Percentiles rank a stretch among this genome's conserved stretches.
phyloP scores from a whole-genome alignment of 2,797 vertebrate genomes.

The Odontamblyopus rebecca region DNA sequence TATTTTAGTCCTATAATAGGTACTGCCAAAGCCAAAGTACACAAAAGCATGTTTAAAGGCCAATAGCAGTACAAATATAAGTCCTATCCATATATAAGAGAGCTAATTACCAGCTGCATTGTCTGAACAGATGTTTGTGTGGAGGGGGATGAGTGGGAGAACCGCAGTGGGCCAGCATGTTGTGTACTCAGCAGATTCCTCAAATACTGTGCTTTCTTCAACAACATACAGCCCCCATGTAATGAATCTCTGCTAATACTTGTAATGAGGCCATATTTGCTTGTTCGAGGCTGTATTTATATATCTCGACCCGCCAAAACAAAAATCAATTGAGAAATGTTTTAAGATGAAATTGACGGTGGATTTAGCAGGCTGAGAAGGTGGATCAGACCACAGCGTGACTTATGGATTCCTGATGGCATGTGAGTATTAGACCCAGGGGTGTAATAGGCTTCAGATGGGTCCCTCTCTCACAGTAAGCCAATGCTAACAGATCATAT shows the following conservation, averaged over 20 bases:
- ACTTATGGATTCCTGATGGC: slow-evolving; percentile 21
- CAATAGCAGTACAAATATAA: too few relatives aligned
- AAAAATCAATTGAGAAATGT: slow-evolving; percentile 38
- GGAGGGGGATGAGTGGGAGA: slow-evolving; percentile 21
- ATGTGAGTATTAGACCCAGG: slow-evolving; percentile 21
- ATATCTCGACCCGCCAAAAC: slow-evolving; percentile 46
- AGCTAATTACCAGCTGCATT: not conserved
- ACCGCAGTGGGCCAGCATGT: slow-evolving; percentile 39
- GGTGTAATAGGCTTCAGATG: slow-evolving; percentile 70
- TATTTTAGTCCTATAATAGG: too few relatives aligned
- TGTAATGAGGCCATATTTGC: slow-evolving; percentile 40
- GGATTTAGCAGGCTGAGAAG: slow-evolving; percentile 25
- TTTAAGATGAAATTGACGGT: slow-evolving; percentile 25
- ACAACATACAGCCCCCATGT: slow-evolving; percentile 65
- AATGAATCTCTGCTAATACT: slow-evolving; percentile 63
- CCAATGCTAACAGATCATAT: slow-evolving; percentile 43
- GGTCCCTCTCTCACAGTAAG: slow-evolving; percentile 37
- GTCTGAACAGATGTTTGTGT: slow-evolving; percentile 3
- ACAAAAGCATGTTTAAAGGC: too few relatives aligned
- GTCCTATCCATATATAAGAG: not conserved
- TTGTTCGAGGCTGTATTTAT: slow-evolving; percentile 31
- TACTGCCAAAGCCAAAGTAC: too few relatives aligned
- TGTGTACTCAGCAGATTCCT: slow-evolving; percentile 61
- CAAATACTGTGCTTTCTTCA: slow-evolving; percentile 64
- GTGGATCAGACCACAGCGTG: slow-evolving; percentile 27